Conservation (phyloP, 2,797 vertebrate species). For the Crocidura indochinensis region DNA sequence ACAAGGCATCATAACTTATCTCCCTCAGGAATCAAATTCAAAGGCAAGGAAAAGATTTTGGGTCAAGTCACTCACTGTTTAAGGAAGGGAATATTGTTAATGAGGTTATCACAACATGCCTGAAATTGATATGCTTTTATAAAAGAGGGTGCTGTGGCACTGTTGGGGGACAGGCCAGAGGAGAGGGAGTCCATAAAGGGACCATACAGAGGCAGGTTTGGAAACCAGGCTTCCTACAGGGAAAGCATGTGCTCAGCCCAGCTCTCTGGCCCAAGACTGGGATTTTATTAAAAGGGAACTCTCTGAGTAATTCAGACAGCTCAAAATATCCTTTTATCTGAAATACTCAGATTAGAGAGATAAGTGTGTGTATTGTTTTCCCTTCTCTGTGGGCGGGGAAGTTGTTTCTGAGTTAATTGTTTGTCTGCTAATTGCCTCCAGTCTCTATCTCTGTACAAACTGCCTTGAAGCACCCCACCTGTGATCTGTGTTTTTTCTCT, state of each 20-base stretch:
- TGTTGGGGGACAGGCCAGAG: no score
- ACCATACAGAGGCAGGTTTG: no score
- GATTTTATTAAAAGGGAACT: background rate
- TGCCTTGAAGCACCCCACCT: background rate
- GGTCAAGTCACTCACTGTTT: background rate
- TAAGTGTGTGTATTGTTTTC: background rate
- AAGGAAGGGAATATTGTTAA: background rate
- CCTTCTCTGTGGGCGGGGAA: background rate
- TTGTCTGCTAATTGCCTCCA: background rate
- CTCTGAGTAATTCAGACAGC: background rate
- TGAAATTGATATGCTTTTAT: background rate
- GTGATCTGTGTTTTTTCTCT: background rate
- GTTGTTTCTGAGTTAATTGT: slow-evolving; percentile 4
- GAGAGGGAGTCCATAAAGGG: no score
- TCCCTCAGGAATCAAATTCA: slow-evolving; percentile 44
- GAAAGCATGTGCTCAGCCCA: no score
- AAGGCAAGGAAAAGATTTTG: slow-evolving; percentile 8
- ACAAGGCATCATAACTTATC: background rate
- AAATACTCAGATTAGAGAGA: slow-evolving; percentile 21
- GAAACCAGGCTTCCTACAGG: no score
- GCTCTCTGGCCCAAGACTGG: no score
- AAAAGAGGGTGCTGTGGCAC: background rate
- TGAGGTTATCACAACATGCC: background rate
- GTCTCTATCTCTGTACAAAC: slow-evolving; percentile 26
- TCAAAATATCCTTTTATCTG: slow-evolving; percentile 9